Conservation (phyloP, 2,888 invertebrate species). For the Drosophila planitibia region DNA sequence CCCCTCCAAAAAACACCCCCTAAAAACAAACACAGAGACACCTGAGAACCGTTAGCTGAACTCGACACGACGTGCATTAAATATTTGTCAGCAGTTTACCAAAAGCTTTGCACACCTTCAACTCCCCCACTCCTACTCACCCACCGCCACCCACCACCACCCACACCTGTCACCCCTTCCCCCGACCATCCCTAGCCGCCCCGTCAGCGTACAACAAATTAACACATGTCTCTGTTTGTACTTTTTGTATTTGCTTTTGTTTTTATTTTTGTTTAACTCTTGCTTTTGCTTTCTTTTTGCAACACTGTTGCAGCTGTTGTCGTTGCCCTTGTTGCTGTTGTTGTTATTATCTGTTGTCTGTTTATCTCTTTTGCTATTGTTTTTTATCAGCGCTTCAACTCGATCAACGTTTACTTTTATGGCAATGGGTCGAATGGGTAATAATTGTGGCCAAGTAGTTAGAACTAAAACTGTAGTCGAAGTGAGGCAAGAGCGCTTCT, state of each 20-base stretch:
- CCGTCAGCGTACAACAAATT: conserved; percentile 47
- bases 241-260: conserved; percentile 11
- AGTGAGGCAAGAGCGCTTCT: not conserved
- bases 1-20: not conserved
- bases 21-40: not conserved
- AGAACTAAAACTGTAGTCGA: not conserved
- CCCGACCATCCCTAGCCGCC: not conserved
- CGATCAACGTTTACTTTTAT: conserved; percentile 5
- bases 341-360: not conserved
- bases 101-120: conserved; percentile 43
- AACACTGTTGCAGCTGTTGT: conserved; percentile 53
- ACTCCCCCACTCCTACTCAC: not conserved
- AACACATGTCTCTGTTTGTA: conserved; percentile 68
- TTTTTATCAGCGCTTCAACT: conserved; percentile 74
- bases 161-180: not conserved
- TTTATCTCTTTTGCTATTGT: conserved; percentile 32
- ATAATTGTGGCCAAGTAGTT: not conserved
- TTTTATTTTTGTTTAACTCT: conserved; percentile 16
- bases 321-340: not conserved
- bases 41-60: conserved; percentile 23
- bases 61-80: conserved; percentile 60
- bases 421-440: not conserved
- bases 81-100: conserved; percentile 73
- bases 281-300: conserved; percentile 38
- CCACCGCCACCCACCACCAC: not conserved